phyloP scores from a whole-genome alignment of 2,113 vertebrate genomes.

The Echinops telfairi region DNA sequence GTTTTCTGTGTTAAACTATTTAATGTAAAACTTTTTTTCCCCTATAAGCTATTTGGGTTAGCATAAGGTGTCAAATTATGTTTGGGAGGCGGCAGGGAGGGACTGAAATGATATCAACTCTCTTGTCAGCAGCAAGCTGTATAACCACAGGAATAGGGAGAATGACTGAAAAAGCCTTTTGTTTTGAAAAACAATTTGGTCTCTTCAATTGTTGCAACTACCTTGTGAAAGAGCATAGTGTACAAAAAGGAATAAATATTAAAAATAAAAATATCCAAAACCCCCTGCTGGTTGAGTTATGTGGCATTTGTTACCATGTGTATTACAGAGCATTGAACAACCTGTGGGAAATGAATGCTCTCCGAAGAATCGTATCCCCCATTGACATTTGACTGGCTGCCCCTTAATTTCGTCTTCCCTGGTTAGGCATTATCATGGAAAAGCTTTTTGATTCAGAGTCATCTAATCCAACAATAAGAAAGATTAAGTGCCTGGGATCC shows the following conservation, averaged over 20 bases:
- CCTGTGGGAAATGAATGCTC: not conserved
- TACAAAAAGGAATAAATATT: conserved; percentile 28
- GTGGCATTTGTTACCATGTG: not conserved
- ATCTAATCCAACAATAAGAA: conserved; percentile 14
- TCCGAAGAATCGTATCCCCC: not conserved
- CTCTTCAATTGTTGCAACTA: conserved; percentile 47
- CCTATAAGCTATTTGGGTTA: conserved; percentile 55
- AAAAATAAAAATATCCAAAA: conserved; percentile 57
- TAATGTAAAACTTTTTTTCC: conserved; percentile 66
- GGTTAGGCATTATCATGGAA: conserved; percentile 3
- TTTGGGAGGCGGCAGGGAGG: not conserved
- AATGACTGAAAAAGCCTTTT: conserved; percentile 54
- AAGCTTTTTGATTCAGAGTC: not conserved
- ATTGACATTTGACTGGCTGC: not conserved
- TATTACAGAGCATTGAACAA: conserved; percentile 10
- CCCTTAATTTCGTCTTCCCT: not conserved
- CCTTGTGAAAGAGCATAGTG: not conserved
- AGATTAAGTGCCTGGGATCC: not conserved
- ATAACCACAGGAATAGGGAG: not conserved
- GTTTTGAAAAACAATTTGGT: not conserved
- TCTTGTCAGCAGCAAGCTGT: conserved; percentile 55
- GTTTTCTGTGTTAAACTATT: conserved; percentile 74
- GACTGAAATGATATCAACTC: not conserved
- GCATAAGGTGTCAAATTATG: not conserved
- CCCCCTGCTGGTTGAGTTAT: not conserved